Percentiles rank a stretch among this genome's conserved stretches.
Evolutionary conservation across 2,888 invertebrate species (phyloP).

Genomic region (Epirrhoe alternata): DNA sequence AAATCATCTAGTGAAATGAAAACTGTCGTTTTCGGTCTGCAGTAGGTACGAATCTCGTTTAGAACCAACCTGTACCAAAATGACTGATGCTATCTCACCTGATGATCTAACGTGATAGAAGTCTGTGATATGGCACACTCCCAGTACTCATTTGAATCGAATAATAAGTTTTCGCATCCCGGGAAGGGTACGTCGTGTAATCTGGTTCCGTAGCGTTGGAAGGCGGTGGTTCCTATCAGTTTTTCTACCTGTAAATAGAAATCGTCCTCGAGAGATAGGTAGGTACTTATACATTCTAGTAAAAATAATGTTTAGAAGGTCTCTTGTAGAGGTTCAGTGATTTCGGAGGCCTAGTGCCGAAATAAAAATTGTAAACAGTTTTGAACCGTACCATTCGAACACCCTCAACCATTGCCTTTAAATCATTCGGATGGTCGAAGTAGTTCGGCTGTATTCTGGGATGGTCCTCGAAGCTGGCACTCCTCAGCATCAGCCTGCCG

Average conservation of each 20-base stretch:
- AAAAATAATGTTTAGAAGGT: not conserved
- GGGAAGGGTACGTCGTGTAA: conserved; percentile 85
- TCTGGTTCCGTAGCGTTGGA: conserved; percentile 68
- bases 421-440: conserved; percentile 89
- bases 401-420: conserved; percentile 90
- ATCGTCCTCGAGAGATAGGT: no score
- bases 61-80: no score
- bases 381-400: conserved; percentile 86
- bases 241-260: conserved; percentile 60
- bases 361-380: not conserved
- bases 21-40: no score
- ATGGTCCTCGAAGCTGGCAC: conserved; percentile 89
- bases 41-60: no score
- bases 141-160: conserved; percentile 90
- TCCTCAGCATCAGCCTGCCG: conserved; percentile 89
- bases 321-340: no score
- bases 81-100: conserved; percentile 74
- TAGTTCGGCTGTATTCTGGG: conserved; percentile 94
- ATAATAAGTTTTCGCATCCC: conserved; percentile 86
- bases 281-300: not conserved
- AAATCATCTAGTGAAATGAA: no score
- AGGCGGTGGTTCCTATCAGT: conserved; percentile 68
- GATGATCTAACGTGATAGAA: conserved; percentile 89
- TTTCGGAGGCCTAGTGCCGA: no score
- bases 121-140: conserved; percentile 89